A percentile compares a stretch with the other conserved stretches of the same genome.
Evolutionary conservation across 1,140 invertebrate genomes (phyloP).

Genomic region (Drosophila azteca): DNA sequence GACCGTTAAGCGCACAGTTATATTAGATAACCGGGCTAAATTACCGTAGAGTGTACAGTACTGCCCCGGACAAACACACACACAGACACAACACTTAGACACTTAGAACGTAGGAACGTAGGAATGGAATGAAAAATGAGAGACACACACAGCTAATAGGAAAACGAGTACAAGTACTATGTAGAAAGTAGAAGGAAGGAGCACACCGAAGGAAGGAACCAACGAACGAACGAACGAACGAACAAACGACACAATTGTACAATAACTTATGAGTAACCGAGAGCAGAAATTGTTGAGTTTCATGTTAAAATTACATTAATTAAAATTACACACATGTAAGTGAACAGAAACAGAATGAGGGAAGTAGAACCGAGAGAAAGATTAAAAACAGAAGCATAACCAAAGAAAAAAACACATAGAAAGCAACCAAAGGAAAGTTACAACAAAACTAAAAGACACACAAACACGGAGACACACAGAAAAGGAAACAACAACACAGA

Average conservation of each 20-base stretch:
- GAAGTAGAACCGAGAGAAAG: slow-evolving; percentile 19
- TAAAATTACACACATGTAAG: slow-evolving; percentile 73
- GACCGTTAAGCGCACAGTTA: slow-evolving; percentile 50
- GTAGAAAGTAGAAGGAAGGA: slow-evolving; percentile 46
- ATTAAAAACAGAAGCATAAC: slow-evolving; percentile 43
- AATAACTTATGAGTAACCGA: slow-evolving; percentile 69
- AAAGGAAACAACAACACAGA: slow-evolving; percentile 73
- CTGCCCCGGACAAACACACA: slow-evolving; percentile 43
- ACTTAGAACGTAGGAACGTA: slow-evolving; percentile 47
- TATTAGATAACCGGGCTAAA: slow-evolving; percentile 57
- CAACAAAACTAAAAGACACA: slow-evolving; percentile 58
- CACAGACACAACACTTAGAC: slow-evolving; percentile 22
- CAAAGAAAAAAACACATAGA: slow-evolving; percentile 16
- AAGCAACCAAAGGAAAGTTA: slow-evolving; percentile 21
- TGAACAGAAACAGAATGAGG: slow-evolving; percentile 12
- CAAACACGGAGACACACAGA: slow-evolving; percentile 75
- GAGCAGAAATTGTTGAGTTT: slow-evolving; percentile 83
- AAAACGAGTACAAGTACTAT: no score
- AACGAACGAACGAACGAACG: slow-evolving; percentile 46
- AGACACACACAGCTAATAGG: slow-evolving; percentile 56
- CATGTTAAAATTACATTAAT: slow-evolving; percentile 82
- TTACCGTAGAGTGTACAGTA: slow-evolving; percentile 38
- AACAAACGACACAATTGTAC: slow-evolving; percentile 54
- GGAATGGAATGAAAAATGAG: slow-evolving; percentile 65
- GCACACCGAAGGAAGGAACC: slow-evolving; percentile 54